phyloP scores from a whole-genome alignment of 2,113 vertebrate species.

The Platichthys flesus region DNA sequence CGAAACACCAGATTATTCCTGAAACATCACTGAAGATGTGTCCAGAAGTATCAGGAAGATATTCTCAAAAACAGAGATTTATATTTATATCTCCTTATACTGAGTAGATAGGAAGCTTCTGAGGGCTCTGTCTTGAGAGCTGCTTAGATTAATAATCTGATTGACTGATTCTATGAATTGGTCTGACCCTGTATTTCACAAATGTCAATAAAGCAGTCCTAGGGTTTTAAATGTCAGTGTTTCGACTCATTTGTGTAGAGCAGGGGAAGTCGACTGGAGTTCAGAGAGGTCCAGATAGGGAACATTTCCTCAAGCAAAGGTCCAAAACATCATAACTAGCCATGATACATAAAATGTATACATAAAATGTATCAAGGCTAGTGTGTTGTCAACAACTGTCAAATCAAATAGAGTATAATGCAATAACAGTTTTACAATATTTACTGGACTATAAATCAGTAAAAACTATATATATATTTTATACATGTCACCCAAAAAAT shows the following conservation, averaged over 20 bases:
- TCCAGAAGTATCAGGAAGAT: neutral
- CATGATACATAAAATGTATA: too few species aligned
- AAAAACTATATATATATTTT: too few species aligned
- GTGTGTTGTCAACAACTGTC: too few species aligned
- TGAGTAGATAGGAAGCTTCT: neutral
- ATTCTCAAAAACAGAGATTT: neutral
- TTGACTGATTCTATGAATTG: neutral
- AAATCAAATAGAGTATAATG: too few species aligned
- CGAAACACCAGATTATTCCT: neutral
- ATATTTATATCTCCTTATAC: neutral
- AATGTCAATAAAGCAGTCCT: neutral
- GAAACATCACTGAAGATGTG: too few species aligned
- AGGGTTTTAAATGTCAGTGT: constrained; percentile 3
- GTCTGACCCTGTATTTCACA: neutral
- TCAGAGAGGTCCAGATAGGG: too few species aligned
- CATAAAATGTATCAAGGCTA: too few species aligned
- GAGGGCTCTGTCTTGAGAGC: neutral
- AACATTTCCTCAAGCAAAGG: neutral
- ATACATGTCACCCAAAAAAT: too few species aligned
- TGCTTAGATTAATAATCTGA: constrained; percentile 22
- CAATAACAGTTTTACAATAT: too few species aligned
- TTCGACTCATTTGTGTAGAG: constrained; percentile 28
- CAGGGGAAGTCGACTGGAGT: neutral
- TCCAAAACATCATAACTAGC: neutral
- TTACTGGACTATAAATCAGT: too few species aligned